These are phyloP conservation scores for Acipenser oxyrinchus DNA, from an alignment of 2,797 vertebrate species.

Conservation along the genomic window DNA sequence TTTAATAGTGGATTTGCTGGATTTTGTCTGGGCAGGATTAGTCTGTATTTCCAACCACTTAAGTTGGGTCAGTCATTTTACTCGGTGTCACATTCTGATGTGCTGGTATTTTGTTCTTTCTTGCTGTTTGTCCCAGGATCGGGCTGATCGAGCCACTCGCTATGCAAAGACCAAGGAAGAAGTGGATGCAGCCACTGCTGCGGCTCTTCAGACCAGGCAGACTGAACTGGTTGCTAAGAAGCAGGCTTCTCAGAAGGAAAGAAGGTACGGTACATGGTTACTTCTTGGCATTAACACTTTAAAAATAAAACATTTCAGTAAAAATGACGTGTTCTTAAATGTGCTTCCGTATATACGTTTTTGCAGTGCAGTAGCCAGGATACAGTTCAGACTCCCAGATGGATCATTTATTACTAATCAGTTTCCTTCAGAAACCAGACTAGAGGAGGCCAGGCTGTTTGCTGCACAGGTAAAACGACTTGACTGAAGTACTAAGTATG, in stretches of 20 bases:
- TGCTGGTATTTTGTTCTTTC: not conserved
- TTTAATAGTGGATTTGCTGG: no score
- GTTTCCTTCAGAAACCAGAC: slow-evolving; percentile 76
- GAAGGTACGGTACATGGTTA: slow-evolving; percentile 56
- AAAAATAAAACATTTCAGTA: not conserved
- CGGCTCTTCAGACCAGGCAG: slow-evolving; percentile 63
- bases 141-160: slow-evolving; percentile 84
- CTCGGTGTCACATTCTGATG: not conserved
- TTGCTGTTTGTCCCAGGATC: slow-evolving; percentile 60
- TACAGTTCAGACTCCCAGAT: slow-evolving; percentile 92
- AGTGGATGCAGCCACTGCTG: slow-evolving; percentile 65
- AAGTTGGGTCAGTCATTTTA: no score
- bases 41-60: no score
- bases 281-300: not conserved
- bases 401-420: slow-evolving; percentile 90
- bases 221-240: slow-evolving; percentile 68
- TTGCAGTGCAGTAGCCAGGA: slow-evolving; percentile 74
- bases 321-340: slow-evolving; percentile 7
- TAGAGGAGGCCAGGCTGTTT: slow-evolving; percentile 80
- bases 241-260: slow-evolving; percentile 59
- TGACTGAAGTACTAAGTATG: no score
- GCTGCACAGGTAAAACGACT: slow-evolving; percentile 67
- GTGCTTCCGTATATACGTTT: slow-evolving; percentile 11
- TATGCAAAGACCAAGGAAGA: slow-evolving; percentile 79
- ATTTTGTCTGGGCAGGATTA: no score